phyloP scores from a whole-genome alignment of 1,140 invertebrate species.

The Physella acuta region DNA sequence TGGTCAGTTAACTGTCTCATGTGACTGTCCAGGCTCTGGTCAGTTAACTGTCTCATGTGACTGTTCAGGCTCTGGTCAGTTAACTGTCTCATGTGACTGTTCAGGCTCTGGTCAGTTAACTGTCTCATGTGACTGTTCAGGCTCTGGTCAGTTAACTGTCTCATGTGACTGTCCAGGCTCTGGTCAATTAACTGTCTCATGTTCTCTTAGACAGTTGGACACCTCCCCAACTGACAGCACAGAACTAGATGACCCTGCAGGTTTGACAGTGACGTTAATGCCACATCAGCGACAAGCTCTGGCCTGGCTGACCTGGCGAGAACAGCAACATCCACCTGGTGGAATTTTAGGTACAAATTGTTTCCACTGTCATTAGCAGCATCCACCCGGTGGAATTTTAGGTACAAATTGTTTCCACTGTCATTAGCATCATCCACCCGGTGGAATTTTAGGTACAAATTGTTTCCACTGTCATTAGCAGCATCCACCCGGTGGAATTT shows the following conservation, averaged over 20 bases:
- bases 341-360: conserved; percentile 64
- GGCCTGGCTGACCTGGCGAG: conserved; percentile 86
- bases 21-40: too few species aligned
- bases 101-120: too few species aligned
- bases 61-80: too few species aligned
- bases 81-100: too few species aligned
- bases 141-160: too few species aligned
- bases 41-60: too few species aligned
- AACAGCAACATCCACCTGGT: conserved; percentile 78
- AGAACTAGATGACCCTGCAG: conserved; percentile 67
- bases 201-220: conserved; percentile 44
- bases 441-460: conserved; percentile 66
- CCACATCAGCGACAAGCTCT: conserved; percentile 84
- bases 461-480: conserved; percentile 61
- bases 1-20: too few species aligned
- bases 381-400: conserved; percentile 74
- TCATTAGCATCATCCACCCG: conserved; percentile 73
- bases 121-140: too few species aligned
- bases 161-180: too few species aligned
- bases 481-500: conserved; percentile 75
- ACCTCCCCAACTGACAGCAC: conserved; percentile 64
- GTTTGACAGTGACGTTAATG: conserved; percentile 72
- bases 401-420: conserved; percentile 37
- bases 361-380: conserved; percentile 63
- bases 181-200: too few species aligned